Evolutionary conservation across 2,888 invertebrate genomes (phyloP), one percentile per base, ranked within the genome.

Genomic region (Calephelis perditalis): DNA sequence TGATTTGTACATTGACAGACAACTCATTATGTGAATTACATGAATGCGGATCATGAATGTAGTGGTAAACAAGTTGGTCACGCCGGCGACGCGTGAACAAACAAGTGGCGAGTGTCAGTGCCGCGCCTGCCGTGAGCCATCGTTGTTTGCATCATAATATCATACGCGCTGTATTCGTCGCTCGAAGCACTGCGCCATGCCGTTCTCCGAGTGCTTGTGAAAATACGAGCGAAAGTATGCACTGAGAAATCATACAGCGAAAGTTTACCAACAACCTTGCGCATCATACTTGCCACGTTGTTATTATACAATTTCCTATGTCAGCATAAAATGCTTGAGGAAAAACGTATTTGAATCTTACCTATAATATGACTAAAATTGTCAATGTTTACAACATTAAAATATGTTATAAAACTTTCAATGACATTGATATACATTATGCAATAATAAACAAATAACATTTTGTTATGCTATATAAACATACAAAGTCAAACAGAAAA

Each of bases 51-150:
- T 77, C 74, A 76, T 77, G 79, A 79, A 75, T 62, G 78, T 71
- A 76, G 78, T 82, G 74, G 84, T 87, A 86, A 86, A 88, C 85
- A 87, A 86, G 81, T 76, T 77, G 79, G 75, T 79, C 89, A 88
- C 82, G 87, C 78, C 68, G 80, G 59, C 76, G 73, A 73, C 81
- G 85, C 89, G 88, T 89, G 88, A 84, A 88, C 85, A 89, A 88
- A 88, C 88, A 88, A 88, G 82, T 84, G 80, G 72, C 74, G 71
- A 72, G 77, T 74, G 52, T 54, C 74, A 72, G 73, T 73, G 73
- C 72, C 72, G 73, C 74, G 73, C 68, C 71, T 69, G 68, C 69
- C 67, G 68, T 11, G 52, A 52, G 35, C 9, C 35, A 52, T 67
- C 71, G 63, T 61, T 70, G 68, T 68, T 69, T 69, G 69, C 71